Percentiles rank a stretch among this genome's conserved stretches.
Evolutionary conservation across 1,140 invertebrate species (phyloP).

Genomic region (Drosophila eugracilis): DNA sequence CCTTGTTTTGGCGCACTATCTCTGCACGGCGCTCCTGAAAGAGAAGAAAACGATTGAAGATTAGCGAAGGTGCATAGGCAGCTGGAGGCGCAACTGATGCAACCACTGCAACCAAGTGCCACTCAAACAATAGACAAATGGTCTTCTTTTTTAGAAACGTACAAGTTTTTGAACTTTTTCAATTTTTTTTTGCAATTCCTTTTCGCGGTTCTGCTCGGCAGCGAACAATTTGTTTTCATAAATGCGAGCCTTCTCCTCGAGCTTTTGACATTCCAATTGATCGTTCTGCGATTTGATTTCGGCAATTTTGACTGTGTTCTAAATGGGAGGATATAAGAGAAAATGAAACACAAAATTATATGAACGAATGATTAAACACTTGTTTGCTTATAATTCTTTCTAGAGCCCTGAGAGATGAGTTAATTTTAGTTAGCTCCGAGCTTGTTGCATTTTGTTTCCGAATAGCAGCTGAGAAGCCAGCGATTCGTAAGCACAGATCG

Average conservation of each 20-base stretch:
- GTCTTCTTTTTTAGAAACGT: constrained; percentile 72
- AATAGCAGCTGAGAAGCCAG: too few species aligned
- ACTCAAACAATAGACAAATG: constrained; percentile 49
- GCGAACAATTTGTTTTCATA: constrained; percentile 90
- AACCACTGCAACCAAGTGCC: constrained; percentile 9
- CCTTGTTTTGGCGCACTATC: constrained; percentile 94
- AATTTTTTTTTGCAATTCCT: constrained; percentile 92
- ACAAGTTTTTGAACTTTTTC: constrained; percentile 93
- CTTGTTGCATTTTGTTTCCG: too few species aligned
- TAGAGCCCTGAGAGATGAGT: too few species aligned
- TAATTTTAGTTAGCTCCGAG: too few species aligned
- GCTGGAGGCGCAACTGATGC: neutral
- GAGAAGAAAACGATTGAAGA: neutral
- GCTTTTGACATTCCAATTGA: constrained; percentile 87
- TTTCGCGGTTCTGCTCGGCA: constrained; percentile 91
- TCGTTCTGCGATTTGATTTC: constrained; percentile 89
- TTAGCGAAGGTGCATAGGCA: neutral
- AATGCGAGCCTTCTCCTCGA: constrained; percentile 88
- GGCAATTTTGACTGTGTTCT: constrained; percentile 89
- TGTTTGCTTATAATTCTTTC: too few species aligned
- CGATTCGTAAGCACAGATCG: too few species aligned
- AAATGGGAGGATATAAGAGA: constrained; percentile 71
- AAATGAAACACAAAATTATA: constrained; percentile 56
- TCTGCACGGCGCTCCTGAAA: constrained; percentile 93
- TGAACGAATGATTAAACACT: constrained; percentile 36